Evolutionary conservation across 2,113 vertebrate species (phyloP).

Genomic region (Dryoscopus gambensis): DNA sequence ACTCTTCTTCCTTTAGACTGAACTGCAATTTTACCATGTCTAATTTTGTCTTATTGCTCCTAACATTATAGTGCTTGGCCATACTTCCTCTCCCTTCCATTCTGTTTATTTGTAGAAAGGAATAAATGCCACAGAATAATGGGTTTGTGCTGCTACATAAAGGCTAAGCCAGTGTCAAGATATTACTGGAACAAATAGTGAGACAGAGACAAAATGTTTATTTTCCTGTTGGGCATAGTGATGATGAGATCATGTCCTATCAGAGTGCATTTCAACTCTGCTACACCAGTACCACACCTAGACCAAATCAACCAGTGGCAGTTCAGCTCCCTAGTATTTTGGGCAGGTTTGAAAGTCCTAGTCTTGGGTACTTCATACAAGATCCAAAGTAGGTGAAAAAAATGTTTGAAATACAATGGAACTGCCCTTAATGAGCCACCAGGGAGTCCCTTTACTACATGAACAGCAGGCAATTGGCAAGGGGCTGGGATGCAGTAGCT

Average conservation of each 20-base stretch:
- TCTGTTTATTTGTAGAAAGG: background rate
- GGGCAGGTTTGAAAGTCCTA: background rate
- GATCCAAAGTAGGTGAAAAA: background rate
- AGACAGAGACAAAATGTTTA: background rate
- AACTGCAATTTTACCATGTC: background rate
- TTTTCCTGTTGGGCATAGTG: background rate
- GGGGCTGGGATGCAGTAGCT: background rate
- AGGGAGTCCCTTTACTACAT: background rate
- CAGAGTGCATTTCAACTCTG: background rate
- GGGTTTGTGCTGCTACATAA: background rate
- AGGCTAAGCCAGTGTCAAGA: background rate
- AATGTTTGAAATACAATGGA: background rate
- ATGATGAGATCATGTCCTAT: background rate
- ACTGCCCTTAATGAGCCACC: background rate
- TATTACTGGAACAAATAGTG: background rate
- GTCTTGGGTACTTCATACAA: background rate
- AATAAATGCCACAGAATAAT: constrained; percentile 7
- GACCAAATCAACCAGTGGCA: background rate
- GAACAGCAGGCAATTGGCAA: background rate
- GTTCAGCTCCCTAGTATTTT: background rate
- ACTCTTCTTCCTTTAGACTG: background rate
- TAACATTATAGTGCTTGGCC: background rate
- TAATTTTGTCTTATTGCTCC: background rate
- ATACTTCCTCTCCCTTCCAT: background rate
- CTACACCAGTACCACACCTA: background rate